Evolutionary conservation across 2,797 vertebrate genomes (phyloP).

Genomic region (Knipowitschia caucasica): DNA sequence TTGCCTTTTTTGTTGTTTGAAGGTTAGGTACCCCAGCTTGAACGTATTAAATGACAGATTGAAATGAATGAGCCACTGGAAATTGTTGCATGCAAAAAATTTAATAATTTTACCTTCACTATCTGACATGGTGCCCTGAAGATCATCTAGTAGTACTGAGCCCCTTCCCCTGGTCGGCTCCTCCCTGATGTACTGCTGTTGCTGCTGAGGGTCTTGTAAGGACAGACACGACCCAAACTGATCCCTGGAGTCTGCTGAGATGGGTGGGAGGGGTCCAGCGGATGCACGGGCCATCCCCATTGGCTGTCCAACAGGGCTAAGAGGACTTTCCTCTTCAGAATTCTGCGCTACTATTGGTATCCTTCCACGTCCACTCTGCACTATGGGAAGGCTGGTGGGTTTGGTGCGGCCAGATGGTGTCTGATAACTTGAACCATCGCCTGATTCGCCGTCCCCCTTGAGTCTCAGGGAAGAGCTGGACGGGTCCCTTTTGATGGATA

Average conservation of each 20-base stretch:
- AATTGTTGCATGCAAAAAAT: slow-evolving; percentile 76
- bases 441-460: slow-evolving; percentile 89
- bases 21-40: no score
- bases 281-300: slow-evolving; percentile 99
- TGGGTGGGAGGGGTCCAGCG: slow-evolving; percentile 94
- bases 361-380: slow-evolving; percentile 90
- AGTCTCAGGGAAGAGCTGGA: slow-evolving; percentile 94
- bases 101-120: slow-evolving; percentile 93
- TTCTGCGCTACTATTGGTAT: slow-evolving; percentile 98
- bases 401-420: slow-evolving; percentile 92
- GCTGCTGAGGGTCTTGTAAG: slow-evolving; percentile 88
- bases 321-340: slow-evolving; percentile 97
- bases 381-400: slow-evolving; percentile 95
- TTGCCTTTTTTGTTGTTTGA: no score
- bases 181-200: slow-evolving; percentile 92
- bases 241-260: slow-evolving; percentile 96
- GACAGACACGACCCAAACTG: slow-evolving; percentile 99
- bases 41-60: slow-evolving; percentile 15
- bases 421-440: slow-evolving; percentile 82
- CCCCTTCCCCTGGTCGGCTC: slow-evolving; percentile 89
- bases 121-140: slow-evolving; percentile 98
- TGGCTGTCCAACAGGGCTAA: slow-evolving; percentile 97
- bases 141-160: slow-evolving; percentile 96
- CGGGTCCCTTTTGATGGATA: slow-evolving; percentile 94
- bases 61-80: slow-evolving; percentile 15